These are phyloP conservation scores for Danio albolineatus DNA, from an alignment of 2,797 vertebrate genomes.

Conservation along the genomic window DNA sequence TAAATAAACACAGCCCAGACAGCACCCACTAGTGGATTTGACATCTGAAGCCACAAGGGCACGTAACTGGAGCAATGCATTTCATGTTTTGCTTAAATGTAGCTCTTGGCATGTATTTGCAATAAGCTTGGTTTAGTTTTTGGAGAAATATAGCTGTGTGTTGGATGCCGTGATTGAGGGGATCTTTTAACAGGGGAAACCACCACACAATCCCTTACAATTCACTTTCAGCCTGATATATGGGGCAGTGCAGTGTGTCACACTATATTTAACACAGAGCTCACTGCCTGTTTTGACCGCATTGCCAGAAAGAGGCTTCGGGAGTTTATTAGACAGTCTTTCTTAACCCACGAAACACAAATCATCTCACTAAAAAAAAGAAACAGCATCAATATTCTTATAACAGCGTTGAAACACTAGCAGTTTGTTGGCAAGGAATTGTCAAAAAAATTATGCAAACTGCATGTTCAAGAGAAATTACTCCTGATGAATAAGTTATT, in stretches of 20 bases:
- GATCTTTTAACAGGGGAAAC: neutral
- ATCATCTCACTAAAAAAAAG: neutral
- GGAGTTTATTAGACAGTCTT: neutral
- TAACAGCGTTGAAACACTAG: conserved; percentile 1
- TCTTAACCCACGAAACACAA: neutral
- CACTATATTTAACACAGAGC: conserved; percentile 36
- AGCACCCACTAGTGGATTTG: too few species aligned
- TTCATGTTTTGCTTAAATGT: too few species aligned
- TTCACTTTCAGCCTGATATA: neutral
- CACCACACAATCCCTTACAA: neutral
- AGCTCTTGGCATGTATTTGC: too few species aligned
- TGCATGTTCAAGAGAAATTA: neutral
- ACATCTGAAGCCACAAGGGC: too few species aligned
- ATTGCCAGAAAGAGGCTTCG: conserved; percentile 7
- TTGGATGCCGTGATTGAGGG: neutral
- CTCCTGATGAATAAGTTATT: neutral
- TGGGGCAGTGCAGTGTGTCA: neutral
- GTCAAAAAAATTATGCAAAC: neutral
- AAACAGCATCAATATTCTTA: neutral
- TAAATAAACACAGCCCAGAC: too few species aligned
- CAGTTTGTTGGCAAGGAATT: neutral
- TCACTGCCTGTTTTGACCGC: neutral
- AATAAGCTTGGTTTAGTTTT: too few species aligned
- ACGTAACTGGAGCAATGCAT: too few species aligned
- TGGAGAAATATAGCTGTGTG: neutral